phyloP scores from a whole-genome alignment of 2,113 vertebrate species.

The Trichomycterus rosablanca region DNA sequence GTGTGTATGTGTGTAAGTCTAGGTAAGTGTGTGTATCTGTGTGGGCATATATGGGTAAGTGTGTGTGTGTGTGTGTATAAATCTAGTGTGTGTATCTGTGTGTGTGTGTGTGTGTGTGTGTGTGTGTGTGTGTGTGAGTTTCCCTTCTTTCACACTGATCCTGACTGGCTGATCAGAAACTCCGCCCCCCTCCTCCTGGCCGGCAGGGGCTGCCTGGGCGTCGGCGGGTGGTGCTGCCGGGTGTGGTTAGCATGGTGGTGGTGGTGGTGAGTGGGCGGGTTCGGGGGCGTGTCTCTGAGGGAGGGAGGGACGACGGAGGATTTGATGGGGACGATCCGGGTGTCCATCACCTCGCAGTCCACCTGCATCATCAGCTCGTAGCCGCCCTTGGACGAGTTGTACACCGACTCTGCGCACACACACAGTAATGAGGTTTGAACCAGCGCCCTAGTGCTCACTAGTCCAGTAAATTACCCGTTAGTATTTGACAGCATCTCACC shows the following conservation, averaged over 20 bases:
- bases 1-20: neutral
- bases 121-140: too few relatives aligned
- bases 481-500: too few relatives aligned
- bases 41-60: too few relatives aligned
- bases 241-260: constrained; percentile 70
- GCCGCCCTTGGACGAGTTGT: constrained; percentile 70
- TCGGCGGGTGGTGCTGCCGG: constrained; percentile 44
- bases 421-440: too few relatives aligned
- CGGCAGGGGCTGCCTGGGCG: constrained; percentile 46
- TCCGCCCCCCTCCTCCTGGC: constrained; percentile 41
- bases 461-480: too few relatives aligned
- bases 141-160: constrained; percentile 50
- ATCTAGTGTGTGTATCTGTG: too few relatives aligned
- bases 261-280: constrained; percentile 58
- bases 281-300: constrained; percentile 62
- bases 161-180: constrained; percentile 62
- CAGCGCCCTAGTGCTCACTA: too few relatives aligned
- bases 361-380: constrained; percentile 96
- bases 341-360: constrained; percentile 92
- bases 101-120: too few relatives aligned
- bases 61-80: too few relatives aligned
- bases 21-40: too few relatives aligned
- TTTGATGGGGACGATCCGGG: constrained; percentile 87
- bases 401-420: constrained; percentile 73
- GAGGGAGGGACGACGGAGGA: constrained; percentile 84